phyloP scores from a whole-genome alignment of 2,797 vertebrate genomes.

The Tolypeutes matacus region DNA sequence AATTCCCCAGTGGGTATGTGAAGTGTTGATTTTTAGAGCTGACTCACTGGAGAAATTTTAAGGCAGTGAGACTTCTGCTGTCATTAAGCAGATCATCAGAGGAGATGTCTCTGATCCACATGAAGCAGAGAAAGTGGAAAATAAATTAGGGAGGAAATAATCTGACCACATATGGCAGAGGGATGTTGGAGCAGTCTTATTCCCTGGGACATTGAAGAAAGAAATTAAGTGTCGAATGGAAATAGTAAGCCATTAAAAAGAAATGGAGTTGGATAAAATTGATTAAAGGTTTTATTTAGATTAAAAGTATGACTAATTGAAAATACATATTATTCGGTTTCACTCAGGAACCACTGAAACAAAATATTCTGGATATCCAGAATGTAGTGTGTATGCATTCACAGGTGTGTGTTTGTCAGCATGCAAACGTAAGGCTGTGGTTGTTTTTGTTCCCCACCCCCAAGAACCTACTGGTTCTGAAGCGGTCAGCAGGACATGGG shows the following conservation, averaged over 20 bases:
- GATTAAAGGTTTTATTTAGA: background rate
- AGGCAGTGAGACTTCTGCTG: background rate
- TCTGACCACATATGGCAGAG: background rate
- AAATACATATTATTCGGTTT: background rate
- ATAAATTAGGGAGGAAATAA: background rate
- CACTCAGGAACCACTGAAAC: background rate
- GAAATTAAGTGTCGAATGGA: background rate
- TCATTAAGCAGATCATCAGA: background rate
- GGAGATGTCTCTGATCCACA: no score
- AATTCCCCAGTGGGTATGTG: background rate
- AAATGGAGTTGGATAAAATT: background rate
- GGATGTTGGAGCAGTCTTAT: fast-evolving
- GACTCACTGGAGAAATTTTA: background rate
- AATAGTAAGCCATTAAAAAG: background rate
- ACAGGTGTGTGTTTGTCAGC: fast-evolving
- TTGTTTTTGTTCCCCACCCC: no score
- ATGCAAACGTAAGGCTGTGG: fast-evolving
- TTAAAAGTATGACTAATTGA: background rate
- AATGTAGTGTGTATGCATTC: fast-evolving
- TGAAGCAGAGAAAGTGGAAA: background rate
- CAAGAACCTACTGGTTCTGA: background rate
- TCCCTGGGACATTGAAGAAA: background rate
- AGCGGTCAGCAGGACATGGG: fast-evolving
- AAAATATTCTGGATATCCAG: background rate
- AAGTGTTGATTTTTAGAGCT: background rate